phyloP scores from a whole-genome alignment of 2,797 vertebrate genomes.

The Neosalanx taihuensis region DNA sequence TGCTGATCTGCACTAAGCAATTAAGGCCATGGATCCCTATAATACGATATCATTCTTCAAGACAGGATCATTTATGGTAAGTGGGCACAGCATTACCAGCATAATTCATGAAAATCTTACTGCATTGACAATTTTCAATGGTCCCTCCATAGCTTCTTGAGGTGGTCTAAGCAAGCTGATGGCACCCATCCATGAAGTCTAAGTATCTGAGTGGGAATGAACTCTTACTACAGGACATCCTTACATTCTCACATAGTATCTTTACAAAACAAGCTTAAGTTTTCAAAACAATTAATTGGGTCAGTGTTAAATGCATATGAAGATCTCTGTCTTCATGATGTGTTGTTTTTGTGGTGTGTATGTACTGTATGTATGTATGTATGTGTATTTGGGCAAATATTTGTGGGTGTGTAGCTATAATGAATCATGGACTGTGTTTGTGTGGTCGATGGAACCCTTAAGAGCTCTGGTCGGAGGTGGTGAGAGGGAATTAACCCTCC shows the following conservation, averaged over 20 bases:
- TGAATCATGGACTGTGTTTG: conserved; percentile 18
- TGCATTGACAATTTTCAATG: too few species aligned
- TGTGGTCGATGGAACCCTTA: conserved; percentile 20
- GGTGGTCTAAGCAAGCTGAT: too few species aligned
- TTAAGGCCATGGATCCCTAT: too few species aligned
- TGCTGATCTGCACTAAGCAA: too few species aligned
- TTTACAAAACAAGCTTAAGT: not conserved
- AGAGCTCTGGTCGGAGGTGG: conserved; percentile 5
- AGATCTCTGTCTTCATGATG: not conserved
- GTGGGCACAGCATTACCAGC: too few species aligned
- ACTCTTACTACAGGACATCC: not conserved
- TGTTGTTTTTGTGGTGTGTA: conserved; percentile 13
- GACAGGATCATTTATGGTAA: too few species aligned
- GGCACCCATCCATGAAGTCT: not conserved
- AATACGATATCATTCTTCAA: too few species aligned
- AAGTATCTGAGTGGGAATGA: too few species aligned
- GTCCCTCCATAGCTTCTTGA: too few species aligned
- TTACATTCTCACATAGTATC: not conserved
- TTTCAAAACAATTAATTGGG: not conserved
- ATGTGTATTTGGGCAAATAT: conserved; percentile 13
- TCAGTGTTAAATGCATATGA: not conserved
- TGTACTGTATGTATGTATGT: conserved; percentile 27
- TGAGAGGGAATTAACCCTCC: conserved; percentile 33
- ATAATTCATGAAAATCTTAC: too few species aligned
- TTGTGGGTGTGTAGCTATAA: conserved; percentile 19